Base-by-base conservation (phyloP, 92 coral and sea anemone species). In the Pocillopora meandrina region DNA sequence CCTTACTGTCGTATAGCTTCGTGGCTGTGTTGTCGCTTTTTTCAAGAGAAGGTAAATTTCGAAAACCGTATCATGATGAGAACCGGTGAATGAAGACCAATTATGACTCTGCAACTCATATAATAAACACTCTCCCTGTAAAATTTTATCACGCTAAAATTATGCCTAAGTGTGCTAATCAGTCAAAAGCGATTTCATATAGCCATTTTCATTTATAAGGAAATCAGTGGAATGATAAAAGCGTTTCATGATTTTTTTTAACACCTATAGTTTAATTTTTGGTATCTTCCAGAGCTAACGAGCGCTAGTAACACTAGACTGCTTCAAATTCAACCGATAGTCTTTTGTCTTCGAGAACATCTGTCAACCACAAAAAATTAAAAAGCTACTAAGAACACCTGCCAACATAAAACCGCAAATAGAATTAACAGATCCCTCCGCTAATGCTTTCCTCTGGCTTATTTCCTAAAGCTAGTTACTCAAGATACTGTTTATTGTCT, bases 101-200 rank as follows among this genome's bases (percentile, higher is more conserved):
- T 81, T 68, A 71, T 61, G 49, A 34, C 85, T 70, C 56, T 70
- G 10, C 55, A 58, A 58, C 16, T 42, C 52, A 19, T 66, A 7
- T 10, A 31, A 56, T 10, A 31, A 16, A 35, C n/a, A 65, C 74
- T 56, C 5, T 56, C 67, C 26, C 55, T 31, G 31, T 5, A 47
- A 19, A 63, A 18, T 35, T 78, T 70, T 12, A 66, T 31, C 35
- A 31, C 75, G 52, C 56, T 14, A 57, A 34, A 34, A 66, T 42
- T 77, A 69, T 33, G 8, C 12, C 20, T 57, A 69, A 81, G 21
- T 35, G 16, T 16, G 69, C 61, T 33, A 13, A 47, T 13, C 42
- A 18, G 5, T 35, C 60, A 79, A 65, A 9, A 52, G 73, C 55
- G 72, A 49, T 65, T 55, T 49, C 62, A 26, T 79, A 55, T n/a